phyloP scores from a whole-genome alignment of 1,140 invertebrate genomes.

The Drosophila tani region DNA sequence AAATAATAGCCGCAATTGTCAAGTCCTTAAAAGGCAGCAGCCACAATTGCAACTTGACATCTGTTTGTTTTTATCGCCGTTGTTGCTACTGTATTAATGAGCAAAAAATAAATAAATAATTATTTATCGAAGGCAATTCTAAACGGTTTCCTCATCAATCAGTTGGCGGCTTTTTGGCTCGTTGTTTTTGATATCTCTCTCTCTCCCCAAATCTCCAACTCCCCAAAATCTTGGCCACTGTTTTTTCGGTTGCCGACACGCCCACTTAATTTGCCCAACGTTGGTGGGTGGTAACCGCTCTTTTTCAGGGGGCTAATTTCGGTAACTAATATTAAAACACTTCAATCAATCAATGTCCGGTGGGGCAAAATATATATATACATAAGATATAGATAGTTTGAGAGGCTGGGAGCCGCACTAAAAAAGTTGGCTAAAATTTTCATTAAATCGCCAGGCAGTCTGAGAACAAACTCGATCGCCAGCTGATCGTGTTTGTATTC shows the following conservation, averaged over 20 bases:
- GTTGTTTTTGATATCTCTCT: conserved; percentile 34
- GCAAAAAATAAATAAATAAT: conserved; percentile 67
- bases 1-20: conserved; percentile 66
- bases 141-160: conserved; percentile 68
- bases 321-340: conserved; percentile 62
- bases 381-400: not conserved
- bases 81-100: conserved; percentile 78
- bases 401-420: conserved; percentile 3
- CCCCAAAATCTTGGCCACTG: conserved; percentile 26
- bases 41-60: conserved; percentile 60
- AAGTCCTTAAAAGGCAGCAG: conserved; percentile 62
- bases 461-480: conserved; percentile 41
- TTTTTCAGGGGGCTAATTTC: conserved; percentile 45
- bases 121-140: conserved; percentile 66
- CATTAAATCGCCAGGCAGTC: conserved; percentile 50
- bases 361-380: not conserved
- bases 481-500: conserved; percentile 30
- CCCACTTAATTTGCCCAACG: conserved; percentile 46
- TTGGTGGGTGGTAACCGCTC: conserved; percentile 47
- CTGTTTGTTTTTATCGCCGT: conserved; percentile 65
- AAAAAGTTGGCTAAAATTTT: conserved; percentile 27
- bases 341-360: conserved; percentile 60
- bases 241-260: conserved; percentile 48
- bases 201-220: not conserved
- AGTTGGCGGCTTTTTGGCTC: conserved; percentile 43